These are phyloP conservation scores for Rhyacophila brunnea DNA, from an alignment of 1,140 invertebrate species.

Conservation along the genomic window DNA sequence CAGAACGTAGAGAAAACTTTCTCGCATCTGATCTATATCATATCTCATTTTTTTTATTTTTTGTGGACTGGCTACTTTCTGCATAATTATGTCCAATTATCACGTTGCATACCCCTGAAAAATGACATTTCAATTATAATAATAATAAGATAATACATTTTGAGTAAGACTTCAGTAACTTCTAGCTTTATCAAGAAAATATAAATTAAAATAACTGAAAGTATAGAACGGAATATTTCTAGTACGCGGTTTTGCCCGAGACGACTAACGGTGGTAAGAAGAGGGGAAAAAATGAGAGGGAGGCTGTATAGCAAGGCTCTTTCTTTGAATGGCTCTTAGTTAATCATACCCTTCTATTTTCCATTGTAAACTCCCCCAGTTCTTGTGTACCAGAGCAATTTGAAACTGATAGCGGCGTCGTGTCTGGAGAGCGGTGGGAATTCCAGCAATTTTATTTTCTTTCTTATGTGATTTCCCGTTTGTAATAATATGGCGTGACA, in stretches of 20 bases:
- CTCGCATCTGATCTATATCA: too few species aligned
- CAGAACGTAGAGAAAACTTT: too few species aligned
- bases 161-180: too few species aligned
- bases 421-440: background rate
- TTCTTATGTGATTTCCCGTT: background rate
- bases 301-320: conserved; percentile 5
- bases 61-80: too few species aligned
- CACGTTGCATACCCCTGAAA: too few species aligned
- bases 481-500: too few species aligned
- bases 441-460: conserved; percentile 8
- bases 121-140: too few species aligned
- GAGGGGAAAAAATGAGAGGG: background rate
- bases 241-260: background rate
- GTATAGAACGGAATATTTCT: too few species aligned
- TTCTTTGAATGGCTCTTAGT: conserved; percentile 28
- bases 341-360: conserved; percentile 30
- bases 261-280: background rate
- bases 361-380: conserved; percentile 17
- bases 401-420: conserved; percentile 20
- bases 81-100: too few species aligned
- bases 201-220: background rate
- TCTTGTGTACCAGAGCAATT: conserved; percentile 12
- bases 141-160: too few species aligned
- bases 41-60: too few species aligned
- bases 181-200: background rate